Conservation (phyloP, 2,113 vertebrate species). For the zebrafish (Danio rerio) region DNA sequence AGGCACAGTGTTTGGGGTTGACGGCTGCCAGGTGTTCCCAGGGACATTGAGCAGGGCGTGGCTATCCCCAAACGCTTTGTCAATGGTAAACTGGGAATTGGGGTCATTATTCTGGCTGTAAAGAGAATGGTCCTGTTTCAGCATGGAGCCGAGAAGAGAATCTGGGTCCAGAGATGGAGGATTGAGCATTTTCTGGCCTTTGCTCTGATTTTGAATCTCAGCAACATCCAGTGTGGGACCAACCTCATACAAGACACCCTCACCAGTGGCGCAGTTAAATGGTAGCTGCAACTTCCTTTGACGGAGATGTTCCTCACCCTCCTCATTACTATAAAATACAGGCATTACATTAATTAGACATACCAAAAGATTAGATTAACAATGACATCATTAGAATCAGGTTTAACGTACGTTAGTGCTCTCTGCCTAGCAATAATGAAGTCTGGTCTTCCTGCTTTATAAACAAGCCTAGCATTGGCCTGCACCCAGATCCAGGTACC, state of each 20-base stretch:
- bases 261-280: slow-evolving; percentile 78
- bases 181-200: slow-evolving; percentile 49
- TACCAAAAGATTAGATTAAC: background rate
- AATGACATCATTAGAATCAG: background rate
- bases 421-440: slow-evolving; percentile 80
- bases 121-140: slow-evolving; percentile 72
- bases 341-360: background rate
- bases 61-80: slow-evolving; percentile 72
- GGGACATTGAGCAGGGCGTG: slow-evolving; percentile 67
- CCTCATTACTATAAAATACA: slow-evolving; percentile 72
- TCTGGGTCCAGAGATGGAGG: slow-evolving; percentile 38
- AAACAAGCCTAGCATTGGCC: slow-evolving; percentile 79
- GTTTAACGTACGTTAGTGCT: slow-evolving; percentile 76
- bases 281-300: slow-evolving; percentile 78
- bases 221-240: slow-evolving; percentile 66
- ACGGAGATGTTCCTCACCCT: slow-evolving; percentile 81
- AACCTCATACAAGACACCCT: slow-evolving; percentile 77
- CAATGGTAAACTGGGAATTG: slow-evolving; percentile 62
- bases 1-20: fast-evolving
- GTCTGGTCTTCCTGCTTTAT: slow-evolving; percentile 77
- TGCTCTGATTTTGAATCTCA: slow-evolving; percentile 39
- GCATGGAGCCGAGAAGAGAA: slow-evolving; percentile 76
- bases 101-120: slow-evolving; percentile 56
- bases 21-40: slow-evolving; percentile 53
- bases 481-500: slow-evolving; percentile 84